Percentiles rank a stretch among this genome's conserved stretches.
Evolutionary conservation across 2,888 invertebrate species (phyloP).

Genomic region (Leptothorax acervorum): DNA sequence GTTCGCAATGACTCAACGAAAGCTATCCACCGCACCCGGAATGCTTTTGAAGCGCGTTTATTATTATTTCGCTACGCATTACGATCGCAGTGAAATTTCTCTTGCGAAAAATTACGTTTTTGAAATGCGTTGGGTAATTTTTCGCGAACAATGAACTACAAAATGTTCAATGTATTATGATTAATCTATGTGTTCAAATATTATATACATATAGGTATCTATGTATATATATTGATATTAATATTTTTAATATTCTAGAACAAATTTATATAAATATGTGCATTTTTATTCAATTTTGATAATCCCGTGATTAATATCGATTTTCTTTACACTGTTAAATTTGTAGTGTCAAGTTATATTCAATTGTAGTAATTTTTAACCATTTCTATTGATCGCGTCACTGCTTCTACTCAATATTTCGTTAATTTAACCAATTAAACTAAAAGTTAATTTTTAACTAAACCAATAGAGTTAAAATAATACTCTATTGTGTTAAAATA

Average conservation of each 20-base stretch:
- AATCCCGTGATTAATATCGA: neutral
- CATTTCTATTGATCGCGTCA: no score
- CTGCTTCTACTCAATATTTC: no score
- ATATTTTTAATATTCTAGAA: neutral
- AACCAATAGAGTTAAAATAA: no score
- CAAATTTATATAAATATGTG: neutral
- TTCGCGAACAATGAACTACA: neutral
- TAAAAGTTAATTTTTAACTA: no score
- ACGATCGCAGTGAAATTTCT: neutral
- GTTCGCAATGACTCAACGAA: conserved; percentile 19
- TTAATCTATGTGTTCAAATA: neutral
- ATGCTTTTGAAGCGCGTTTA: conserved; percentile 4
- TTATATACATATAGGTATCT: neutral
- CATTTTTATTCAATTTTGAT: neutral
- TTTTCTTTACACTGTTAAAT: neutral
- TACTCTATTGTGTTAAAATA: no score
- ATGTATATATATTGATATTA: neutral
- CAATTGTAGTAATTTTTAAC: no score
- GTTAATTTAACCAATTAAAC: no score
- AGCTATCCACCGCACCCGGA: conserved; percentile 39
- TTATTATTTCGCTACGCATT: neutral
- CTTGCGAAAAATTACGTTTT: neutral
- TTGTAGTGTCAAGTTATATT: no score
- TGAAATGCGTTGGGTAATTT: neutral
- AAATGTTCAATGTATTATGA: neutral